Evolutionary conservation across 2,888 invertebrate genomes (phyloP).

Genomic region (Pecten maximus): DNA sequence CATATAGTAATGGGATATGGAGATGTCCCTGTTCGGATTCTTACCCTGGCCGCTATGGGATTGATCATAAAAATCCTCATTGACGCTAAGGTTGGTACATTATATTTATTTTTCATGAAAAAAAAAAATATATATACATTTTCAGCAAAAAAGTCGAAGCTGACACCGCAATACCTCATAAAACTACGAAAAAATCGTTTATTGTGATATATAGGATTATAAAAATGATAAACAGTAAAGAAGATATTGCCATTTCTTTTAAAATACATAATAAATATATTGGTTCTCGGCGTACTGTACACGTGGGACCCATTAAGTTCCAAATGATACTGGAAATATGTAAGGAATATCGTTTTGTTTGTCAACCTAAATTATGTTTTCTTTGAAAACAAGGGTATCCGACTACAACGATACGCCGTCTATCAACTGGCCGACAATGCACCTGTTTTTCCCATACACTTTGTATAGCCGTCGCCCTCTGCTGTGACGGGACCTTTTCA

Average conservation of each 20-base stretch:
- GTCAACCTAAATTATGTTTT: conserved; percentile 32
- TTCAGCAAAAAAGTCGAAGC: not conserved
- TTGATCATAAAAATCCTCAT: conserved; percentile 11
- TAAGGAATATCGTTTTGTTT: conserved; percentile 29
- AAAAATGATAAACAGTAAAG: not conserved
- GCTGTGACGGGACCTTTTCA: conserved; percentile 1
- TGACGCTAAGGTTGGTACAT: not conserved
- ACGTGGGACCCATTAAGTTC: not conserved
- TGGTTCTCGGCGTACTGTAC: not conserved
- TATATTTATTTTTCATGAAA: not conserved
- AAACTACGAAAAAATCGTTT: not conserved
- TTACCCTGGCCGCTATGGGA: conserved; percentile 30
- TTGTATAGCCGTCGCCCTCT: not conserved
- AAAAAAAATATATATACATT: not conserved
- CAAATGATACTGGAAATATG: not conserved
- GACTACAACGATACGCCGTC: not conserved
- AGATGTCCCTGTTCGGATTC: conserved; percentile 27
- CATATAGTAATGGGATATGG: conserved; percentile 32
- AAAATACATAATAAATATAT: not conserved
- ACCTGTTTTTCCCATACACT: conserved; percentile 7
- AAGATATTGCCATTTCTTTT: not conserved
- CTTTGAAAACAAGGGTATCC: conserved; percentile 11
- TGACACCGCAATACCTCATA: not conserved
- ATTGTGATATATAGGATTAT: not conserved
- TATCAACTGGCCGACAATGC: not conserved